These are phyloP conservation scores for Eulemur coronatus DNA, from an alignment of 2,797 vertebrate species.

Conservation along the genomic window DNA sequence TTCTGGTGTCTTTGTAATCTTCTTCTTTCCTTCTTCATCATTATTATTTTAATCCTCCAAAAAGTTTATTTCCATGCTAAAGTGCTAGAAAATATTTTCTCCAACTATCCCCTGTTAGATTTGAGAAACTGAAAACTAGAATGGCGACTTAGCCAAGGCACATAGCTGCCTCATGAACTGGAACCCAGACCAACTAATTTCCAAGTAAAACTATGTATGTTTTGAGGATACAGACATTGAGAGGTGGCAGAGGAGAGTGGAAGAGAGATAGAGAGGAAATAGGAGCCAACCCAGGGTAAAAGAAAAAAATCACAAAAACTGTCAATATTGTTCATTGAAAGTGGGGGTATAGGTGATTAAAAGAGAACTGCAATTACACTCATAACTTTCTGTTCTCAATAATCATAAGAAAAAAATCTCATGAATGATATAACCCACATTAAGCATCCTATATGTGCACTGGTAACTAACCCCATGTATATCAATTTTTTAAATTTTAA, in stretches of 20 bases:
- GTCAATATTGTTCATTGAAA: background rate
- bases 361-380: background rate
- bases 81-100: constrained; percentile 14
- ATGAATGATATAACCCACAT: background rate
- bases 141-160: background rate
- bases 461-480: background rate
- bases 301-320: background rate
- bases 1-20: background rate
- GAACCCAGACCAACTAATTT: background rate
- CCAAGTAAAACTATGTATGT: background rate
- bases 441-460: background rate
- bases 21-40: background rate
- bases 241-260: background rate
- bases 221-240: background rate
- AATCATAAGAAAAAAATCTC: background rate
- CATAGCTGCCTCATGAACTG: background rate
- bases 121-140: background rate
- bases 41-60: background rate
- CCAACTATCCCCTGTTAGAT: background rate
- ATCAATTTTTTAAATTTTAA: constrained; percentile 1
- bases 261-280: background rate
- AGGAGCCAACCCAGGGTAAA: background rate
- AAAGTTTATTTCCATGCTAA: background rate
- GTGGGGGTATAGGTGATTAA: background rate
- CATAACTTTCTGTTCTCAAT: background rate